Evolutionary conservation across 2,113 vertebrate genomes (phyloP), one percentile per base, ranked within the genome.

Genomic region (Ictalurus punctatus): DNA sequence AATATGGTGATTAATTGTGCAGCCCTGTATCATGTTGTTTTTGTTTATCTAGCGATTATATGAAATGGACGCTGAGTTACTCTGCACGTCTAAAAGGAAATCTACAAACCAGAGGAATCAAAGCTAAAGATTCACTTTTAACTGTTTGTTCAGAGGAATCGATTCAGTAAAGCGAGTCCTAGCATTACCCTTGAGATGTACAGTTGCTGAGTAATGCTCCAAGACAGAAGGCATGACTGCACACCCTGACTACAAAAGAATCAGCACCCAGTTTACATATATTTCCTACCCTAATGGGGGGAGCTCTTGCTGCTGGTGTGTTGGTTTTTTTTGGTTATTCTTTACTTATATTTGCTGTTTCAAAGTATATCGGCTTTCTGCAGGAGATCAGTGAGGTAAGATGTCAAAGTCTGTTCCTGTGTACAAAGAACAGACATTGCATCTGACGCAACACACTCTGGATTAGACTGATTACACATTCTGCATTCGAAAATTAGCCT

Each of bases 161-260:
- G 67, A 74, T 74, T 73, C 84, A 37, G 69, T 74, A 40, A 56
- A 58, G 1, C 4, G 84, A 86, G 0, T 86, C 54, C 12, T 25
- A 74, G 54, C n/a, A 17, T 30, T 67, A 85, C 44, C 56, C 30
- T 61, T 61, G 21, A 61, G 12, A 59, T 65, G 23, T 67, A 30
- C 44, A 85, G 40, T n/a, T 85, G 83, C 83, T 85, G 83, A 85
- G 83, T 85, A 85, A 85, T 85, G 83, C 63, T 30, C 25, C 23
- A 8, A 83, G 63, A 48, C 82, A 84, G 59, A 40, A 87, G 48
- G 44, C 19, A 58, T 58, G 23, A 87, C 40, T 80, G 37, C 34
- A 86, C 54, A 30, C 56, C 27, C 37, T 63, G 73, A 37, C 54
- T 76, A 12, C n/a, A 34, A 13, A 58, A 58, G n/a, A 37, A 85